Evolutionary conservation across 2,888 invertebrate species (phyloP), one percentile per base, ranked within the genome.

Genomic region (Lobophora halterata): DNA sequence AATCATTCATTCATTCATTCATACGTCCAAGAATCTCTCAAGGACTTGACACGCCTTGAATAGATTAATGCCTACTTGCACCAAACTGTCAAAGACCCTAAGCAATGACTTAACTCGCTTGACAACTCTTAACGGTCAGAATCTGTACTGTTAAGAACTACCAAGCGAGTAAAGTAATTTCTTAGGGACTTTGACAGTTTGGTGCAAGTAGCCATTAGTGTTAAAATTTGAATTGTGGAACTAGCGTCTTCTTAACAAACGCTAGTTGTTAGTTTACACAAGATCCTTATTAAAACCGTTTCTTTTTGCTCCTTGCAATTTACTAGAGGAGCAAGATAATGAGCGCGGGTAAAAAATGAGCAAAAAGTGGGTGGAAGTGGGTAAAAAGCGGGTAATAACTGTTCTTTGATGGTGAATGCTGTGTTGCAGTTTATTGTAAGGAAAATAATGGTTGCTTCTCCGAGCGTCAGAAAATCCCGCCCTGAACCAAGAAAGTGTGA

Each of bases 211-310:
- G n/a, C n/a, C n/a, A n/a, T n/a, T n/a, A n/a, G n/a, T n/a, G n/a
- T n/a, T n/a, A n/a, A n/a, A n/a, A n/a, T n/a, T n/a, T n/a, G n/a
- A n/a, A n/a, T n/a, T n/a, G n/a, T 17, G n/a, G 17, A 6, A 5
- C 14, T 5, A 17, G 10, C 41, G 17, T 12, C 48, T 26, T 39
- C 46, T 45, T 30, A 43, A 46, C 33, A 46, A n/a, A 21, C 30
- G 13, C 35, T 27, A 45, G 42, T 49, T 46, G 45, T 33, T 52
- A 43, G 52, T 52, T 52, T 45, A 41, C 46, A 49, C 49, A 43
- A 40, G 45, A 40, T 39, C 45, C 49, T 46, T 49, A 46, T 49
- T 52, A 49, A 41, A 49, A 45, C 39, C 30, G 25, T 29, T 18
- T 11, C 23, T 36, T 46, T 41, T 44, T 44, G 12, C 23, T 39